Percentiles rank a stretch among this genome's conserved stretches.
These are phyloP conservation scores for Hydrolagus colliei DNA, from an alignment of 2,797 vertebrate genomes.

Conservation along the genomic window DNA sequence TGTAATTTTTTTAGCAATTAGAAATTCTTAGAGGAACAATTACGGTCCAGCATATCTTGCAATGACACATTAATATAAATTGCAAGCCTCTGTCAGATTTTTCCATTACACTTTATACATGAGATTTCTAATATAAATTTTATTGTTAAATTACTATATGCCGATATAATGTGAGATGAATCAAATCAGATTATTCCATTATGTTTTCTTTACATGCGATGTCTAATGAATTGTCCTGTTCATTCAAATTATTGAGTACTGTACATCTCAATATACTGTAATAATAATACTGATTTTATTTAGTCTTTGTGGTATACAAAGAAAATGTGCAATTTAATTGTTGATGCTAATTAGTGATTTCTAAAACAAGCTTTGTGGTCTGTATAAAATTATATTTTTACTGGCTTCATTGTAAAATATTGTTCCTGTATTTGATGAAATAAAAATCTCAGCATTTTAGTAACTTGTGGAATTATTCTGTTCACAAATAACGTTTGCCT, in stretches of 20 bases:
- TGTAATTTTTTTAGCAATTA: background rate
- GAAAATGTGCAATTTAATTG: slow-evolving; percentile 1
- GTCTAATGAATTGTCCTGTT: too few species aligned
- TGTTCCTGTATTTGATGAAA: slow-evolving; percentile 23
- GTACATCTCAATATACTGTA: too few species aligned
- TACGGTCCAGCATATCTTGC: background rate
- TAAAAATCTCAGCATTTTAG: slow-evolving; percentile 26
- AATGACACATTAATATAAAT: background rate
- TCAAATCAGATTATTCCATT: background rate
- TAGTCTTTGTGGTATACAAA: background rate
- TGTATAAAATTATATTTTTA: slow-evolving; percentile 27
- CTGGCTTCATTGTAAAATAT: slow-evolving; percentile 17
- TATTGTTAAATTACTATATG: background rate
- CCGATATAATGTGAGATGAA: background rate
- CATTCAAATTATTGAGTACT: too few species aligned
- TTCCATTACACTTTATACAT: background rate
- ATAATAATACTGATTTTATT: slow-evolving; percentile 7
- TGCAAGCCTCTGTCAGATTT: background rate
- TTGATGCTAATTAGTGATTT: slow-evolving; percentile 14
- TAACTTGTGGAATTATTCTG: background rate
- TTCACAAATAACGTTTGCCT: background rate
- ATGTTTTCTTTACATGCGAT: too few species aligned
- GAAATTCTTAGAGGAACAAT: background rate
- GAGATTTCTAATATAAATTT: slow-evolving; percentile 1
- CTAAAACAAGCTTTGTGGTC: background rate